phyloP scores from a whole-genome alignment of 1,140 invertebrate genomes.

The Bombus breviceps region DNA sequence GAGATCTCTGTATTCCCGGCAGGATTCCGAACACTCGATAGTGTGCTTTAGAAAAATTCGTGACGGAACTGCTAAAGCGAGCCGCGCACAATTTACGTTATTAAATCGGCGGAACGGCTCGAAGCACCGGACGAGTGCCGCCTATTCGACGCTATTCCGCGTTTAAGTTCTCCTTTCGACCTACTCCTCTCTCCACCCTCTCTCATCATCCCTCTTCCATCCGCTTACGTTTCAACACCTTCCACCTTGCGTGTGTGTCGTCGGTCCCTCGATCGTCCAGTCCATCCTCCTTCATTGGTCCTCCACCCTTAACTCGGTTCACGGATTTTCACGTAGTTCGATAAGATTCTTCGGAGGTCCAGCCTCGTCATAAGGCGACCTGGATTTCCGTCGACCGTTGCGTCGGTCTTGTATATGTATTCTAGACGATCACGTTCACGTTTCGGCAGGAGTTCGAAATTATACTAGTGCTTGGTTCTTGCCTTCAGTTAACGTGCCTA shows the following conservation, averaged over 20 bases:
- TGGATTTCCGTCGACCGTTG: slow-evolving; percentile 47
- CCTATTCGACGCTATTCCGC: slow-evolving; percentile 66
- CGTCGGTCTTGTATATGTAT: slow-evolving; percentile 13
- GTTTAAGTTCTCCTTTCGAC: slow-evolving; percentile 63
- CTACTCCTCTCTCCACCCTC: background rate
- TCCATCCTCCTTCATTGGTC: background rate
- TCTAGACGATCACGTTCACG: slow-evolving; percentile 48
- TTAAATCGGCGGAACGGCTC: slow-evolving; percentile 78
- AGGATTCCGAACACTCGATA: slow-evolving; percentile 81
- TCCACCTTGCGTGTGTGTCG: background rate
- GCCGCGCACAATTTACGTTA: slow-evolving; percentile 79
- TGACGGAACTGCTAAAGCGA: slow-evolving; percentile 78
- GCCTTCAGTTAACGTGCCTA: background rate
- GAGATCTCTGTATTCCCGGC: slow-evolving; percentile 79
- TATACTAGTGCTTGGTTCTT: slow-evolving; percentile 7
- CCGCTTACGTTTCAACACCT: slow-evolving; percentile 32
- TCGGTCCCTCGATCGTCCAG: slow-evolving; percentile 11
- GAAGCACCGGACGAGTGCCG: slow-evolving; percentile 76
- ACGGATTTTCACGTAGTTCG: slow-evolving; percentile 54
- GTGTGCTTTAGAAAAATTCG: slow-evolving; percentile 82
- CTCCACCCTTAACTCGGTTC: background rate
- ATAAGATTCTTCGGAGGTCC: slow-evolving; percentile 58
- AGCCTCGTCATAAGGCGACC: slow-evolving; percentile 55
- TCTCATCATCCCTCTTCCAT: too few relatives aligned
- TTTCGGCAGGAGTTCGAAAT: slow-evolving; percentile 54